phyloP scores from a whole-genome alignment of 2,797 vertebrate genomes.

The Microchirus variegatus region DNA sequence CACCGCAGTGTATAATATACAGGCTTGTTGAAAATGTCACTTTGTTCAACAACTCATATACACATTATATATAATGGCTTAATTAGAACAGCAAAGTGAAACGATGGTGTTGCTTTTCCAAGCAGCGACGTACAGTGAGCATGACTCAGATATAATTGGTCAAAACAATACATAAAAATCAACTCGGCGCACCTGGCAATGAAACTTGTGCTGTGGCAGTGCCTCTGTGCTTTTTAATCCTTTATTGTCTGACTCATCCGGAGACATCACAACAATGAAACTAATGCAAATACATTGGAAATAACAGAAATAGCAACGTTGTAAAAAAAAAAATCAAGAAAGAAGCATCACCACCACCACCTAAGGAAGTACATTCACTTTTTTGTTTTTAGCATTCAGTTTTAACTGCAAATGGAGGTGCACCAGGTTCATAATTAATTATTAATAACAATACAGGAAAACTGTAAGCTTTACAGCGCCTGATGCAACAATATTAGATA shows the following conservation, averaged over 20 bases:
- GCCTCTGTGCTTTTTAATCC: no score
- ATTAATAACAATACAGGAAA: constrained; percentile 45
- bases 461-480: constrained; percentile 36
- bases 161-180: not conserved
- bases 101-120: constrained; percentile 26
- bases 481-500: constrained; percentile 42
- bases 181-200: not conserved
- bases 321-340: no score
- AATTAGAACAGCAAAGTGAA: constrained; percentile 39
- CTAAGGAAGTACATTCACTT: constrained; percentile 23
- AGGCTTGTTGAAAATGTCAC: constrained; percentile 1
- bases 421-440: constrained; percentile 48
- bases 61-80: constrained; percentile 8
- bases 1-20: not conserved
- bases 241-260: no score
- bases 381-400: constrained; percentile 42
- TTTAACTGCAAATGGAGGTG: constrained; percentile 38
- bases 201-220: no score
- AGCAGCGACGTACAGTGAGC: constrained; percentile 20
- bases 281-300: constrained; percentile 2
- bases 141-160: not conserved
- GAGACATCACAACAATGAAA: not conserved
- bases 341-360: no score
- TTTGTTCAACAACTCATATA: no score
- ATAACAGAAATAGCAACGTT: constrained; percentile 33